Percentiles rank a stretch among this genome's conserved stretches.
phyloP scores from a whole-genome alignment of 2,888 invertebrate genomes.

The Quadroppia sp. region DNA sequence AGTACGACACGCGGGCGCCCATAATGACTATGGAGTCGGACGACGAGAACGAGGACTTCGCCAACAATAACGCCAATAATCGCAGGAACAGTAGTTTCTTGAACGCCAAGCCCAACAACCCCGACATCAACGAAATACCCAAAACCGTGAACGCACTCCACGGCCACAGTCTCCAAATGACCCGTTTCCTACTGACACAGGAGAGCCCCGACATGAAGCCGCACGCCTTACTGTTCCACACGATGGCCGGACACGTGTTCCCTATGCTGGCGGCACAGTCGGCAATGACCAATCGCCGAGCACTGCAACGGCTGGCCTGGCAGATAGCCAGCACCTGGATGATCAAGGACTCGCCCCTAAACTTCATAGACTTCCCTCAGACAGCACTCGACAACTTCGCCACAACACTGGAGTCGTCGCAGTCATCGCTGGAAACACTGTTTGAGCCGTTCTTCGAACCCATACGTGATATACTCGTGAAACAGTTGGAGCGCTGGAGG shows the following conservation, averaged over 20 bases:
- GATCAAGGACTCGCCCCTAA: conserved; percentile 58
- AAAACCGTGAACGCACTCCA: conserved; percentile 18
- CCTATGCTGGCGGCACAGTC: conserved; percentile 24
- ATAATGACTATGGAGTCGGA: conserved; percentile 56
- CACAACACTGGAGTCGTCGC: neutral
- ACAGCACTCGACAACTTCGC: conserved; percentile 22
- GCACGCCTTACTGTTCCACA: conserved; percentile 35
- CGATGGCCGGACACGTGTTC: conserved; percentile 35
- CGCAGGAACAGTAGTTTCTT: conserved; percentile 6
- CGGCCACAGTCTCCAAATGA: conserved; percentile 24
- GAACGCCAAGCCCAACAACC: neutral
- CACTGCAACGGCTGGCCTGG: conserved; percentile 72
- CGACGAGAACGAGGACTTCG: conserved; percentile 36
- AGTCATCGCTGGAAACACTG: neutral
- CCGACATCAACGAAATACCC: conserved; percentile 21
- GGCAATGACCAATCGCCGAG: neutral
- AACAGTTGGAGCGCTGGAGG: conserved; percentile 26
- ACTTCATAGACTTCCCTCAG: conserved; percentile 25
- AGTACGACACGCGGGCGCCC: conserved; percentile 48
- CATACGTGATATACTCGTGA: neutral
- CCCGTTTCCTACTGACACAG: conserved; percentile 21
- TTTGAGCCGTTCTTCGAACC: conserved; percentile 37
- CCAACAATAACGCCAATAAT: neutral
- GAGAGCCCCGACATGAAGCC: conserved; percentile 16
- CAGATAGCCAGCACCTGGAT: conserved; percentile 96